Evolutionary conservation across 2,888 invertebrate genomes (phyloP), one percentile per base, ranked within the genome.

Genomic region (Andrena hattorfiana): DNA sequence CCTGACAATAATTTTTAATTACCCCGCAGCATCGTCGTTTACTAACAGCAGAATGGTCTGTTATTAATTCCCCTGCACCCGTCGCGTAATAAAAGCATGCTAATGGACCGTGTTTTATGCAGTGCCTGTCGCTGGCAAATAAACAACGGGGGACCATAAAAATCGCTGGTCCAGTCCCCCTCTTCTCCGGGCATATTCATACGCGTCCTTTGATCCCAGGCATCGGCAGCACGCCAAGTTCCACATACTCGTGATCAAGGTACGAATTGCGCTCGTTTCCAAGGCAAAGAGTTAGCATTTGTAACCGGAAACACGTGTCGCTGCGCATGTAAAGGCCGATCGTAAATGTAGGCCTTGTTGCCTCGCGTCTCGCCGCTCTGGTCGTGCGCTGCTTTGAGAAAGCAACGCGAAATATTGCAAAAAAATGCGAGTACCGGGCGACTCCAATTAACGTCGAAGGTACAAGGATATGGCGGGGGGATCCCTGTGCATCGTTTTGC

Each of bases 271-370:
- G 66, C 77, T 77, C 49, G 67, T 62, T 26, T 42, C 42, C 70
- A 51, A 28, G 42, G 42, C 60, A 63, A 72, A 64, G 63, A 76
- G 76, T 75, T 76, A 76, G 69, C 76, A 63, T 76, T 83, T 54
- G 62, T 67, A 72, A 76, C 83, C 82, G 82, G 82, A 83, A 83
- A 83, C 82, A 83, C 76, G 83, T 77, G 82, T 83, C 82, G 68
- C 67, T 74, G 74, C 10, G 20, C 81, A 69, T 74, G 83, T 59
- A 82, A 82, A 83, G 83, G 32, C 71, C 67, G 76, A 76, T 83
- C 82, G 83, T 83, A 83, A 83, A 82, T 68, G 83, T 23, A 64
- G 54, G 56, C 76, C 28, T 71, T 63, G 32, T 68, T 81, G 76
- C 54, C 20, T 20, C 13, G 28, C 20, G 8, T 35, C 42, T 35